Evolutionary conservation across 2,888 invertebrate species (phyloP).

Genomic region (Epsilonema sp.): DNA sequence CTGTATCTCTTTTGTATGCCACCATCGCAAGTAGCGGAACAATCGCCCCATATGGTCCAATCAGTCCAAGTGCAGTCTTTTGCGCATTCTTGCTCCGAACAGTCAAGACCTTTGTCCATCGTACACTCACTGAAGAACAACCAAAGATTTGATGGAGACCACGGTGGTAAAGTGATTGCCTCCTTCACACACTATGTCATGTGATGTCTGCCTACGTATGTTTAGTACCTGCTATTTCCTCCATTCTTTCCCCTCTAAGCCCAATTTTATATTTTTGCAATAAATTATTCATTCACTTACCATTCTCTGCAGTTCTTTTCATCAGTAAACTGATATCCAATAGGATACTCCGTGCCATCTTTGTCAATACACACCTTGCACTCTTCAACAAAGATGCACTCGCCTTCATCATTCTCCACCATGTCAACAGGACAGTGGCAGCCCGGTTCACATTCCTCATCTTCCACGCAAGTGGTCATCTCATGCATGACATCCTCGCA

Average conservation of each 20-base stretch:
- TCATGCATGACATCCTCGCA: not conserved
- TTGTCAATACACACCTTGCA: constrained; percentile 3
- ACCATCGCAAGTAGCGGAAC: constrained; percentile 4
- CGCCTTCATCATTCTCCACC: constrained; percentile 5
- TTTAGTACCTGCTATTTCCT: too few relatives aligned
- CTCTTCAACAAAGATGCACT: not conserved
- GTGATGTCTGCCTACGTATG: too few relatives aligned
- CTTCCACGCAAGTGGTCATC: constrained; percentile 1
- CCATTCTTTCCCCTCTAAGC: too few relatives aligned
- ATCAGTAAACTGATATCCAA: constrained; percentile 2
- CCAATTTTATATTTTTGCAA: not conserved
- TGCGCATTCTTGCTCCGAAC: not conserved
- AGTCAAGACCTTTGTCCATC: not conserved
- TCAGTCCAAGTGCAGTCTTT: constrained; percentile 4
- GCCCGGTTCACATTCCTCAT: constrained; percentile 4
- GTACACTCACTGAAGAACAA: too few relatives aligned
- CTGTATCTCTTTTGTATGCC: constrained; percentile 4
- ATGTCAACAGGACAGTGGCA: constrained; percentile 4
- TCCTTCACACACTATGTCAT: too few relatives aligned
- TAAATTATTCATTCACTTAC: constrained; percentile 1
- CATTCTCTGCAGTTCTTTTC: constrained; percentile 4
- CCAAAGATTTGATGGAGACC: too few relatives aligned
- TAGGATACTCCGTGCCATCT: not conserved
- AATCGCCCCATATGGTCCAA: constrained; percentile 5
- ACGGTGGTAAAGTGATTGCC: too few relatives aligned